Evolutionary conservation across 2,113 vertebrate genomes (phyloP).

Genomic region (Delphinus delphis): DNA sequence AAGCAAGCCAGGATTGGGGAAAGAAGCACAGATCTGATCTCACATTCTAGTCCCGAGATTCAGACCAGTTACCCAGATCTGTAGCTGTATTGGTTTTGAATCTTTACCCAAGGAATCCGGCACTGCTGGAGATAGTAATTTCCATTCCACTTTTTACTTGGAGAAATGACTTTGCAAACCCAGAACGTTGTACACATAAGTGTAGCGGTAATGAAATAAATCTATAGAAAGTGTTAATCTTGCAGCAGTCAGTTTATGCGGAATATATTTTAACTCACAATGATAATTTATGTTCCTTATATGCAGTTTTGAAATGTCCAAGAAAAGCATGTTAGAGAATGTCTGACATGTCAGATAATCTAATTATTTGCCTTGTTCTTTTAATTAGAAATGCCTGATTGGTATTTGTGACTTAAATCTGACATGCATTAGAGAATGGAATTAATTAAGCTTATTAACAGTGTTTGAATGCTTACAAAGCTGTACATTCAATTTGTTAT

Average conservation of each 20-base stretch:
- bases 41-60: background rate
- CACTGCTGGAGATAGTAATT: background rate
- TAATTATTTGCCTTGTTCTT: slow-evolving; percentile 51
- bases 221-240: background rate
- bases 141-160: background rate
- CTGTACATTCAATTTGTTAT: slow-evolving; percentile 1
- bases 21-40: background rate
- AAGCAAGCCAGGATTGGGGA: background rate
- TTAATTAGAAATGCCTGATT: slow-evolving; percentile 47
- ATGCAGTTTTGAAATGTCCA: background rate
- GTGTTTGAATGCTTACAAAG: slow-evolving; percentile 14
- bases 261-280: background rate
- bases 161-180: background rate
- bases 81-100: background rate
- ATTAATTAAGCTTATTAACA: slow-evolving; percentile 45
- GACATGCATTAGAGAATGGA: slow-evolving; percentile 12
- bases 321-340: background rate
- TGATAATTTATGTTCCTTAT: slow-evolving; percentile 27
- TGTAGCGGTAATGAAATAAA: background rate
- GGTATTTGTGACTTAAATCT: slow-evolving; percentile 51
- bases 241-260: background rate
- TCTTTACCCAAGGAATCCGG: background rate
- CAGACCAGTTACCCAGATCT: background rate
- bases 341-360: background rate
- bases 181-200: background rate